These are phyloP conservation scores for Drosophila santomea DNA, from an alignment of 1,140 invertebrate genomes.

Conservation along the genomic window DNA sequence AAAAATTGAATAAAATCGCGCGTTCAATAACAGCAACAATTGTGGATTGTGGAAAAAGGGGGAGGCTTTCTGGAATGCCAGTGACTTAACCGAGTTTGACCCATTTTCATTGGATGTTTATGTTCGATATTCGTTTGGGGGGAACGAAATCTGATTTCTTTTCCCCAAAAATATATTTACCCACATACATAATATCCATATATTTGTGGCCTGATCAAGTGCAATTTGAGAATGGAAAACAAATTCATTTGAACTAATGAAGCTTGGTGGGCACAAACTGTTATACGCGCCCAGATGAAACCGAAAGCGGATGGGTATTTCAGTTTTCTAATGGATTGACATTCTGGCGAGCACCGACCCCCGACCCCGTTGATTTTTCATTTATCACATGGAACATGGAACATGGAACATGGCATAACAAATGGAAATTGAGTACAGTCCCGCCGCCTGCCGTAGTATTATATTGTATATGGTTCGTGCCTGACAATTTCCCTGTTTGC, in stretches of 20 bases:
- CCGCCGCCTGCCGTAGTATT: constrained; percentile 16
- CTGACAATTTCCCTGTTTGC: constrained; percentile 75
- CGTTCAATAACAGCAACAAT: constrained; percentile 69
- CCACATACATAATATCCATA: no score
- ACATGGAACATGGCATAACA: constrained; percentile 31
- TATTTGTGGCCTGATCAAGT: constrained; percentile 17
- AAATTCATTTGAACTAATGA: constrained; percentile 64
- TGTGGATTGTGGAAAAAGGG: neutral
- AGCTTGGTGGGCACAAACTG: constrained; percentile 41
- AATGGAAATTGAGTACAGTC: constrained; percentile 69
- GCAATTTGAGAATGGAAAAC: constrained; percentile 37
- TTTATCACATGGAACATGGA: constrained; percentile 36
- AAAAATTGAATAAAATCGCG: constrained; percentile 81
- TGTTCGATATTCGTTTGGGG: constrained; percentile 40
- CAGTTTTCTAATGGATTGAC: constrained; percentile 53
- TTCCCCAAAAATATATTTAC: neutral
- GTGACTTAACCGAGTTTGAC: constrained; percentile 37
- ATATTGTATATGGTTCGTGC: constrained; percentile 40
- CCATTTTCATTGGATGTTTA: constrained; percentile 58
- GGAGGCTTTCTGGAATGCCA: constrained; percentile 7
- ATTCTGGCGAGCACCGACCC: constrained; percentile 1
- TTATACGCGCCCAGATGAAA: constrained; percentile 61
- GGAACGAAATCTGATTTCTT: constrained; percentile 54
- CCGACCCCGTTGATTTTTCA: constrained; percentile 12
- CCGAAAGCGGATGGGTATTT: constrained; percentile 53